A percentile compares a stretch with the other conserved stretches of the same genome.
Evolutionary conservation across 2,797 vertebrate species (phyloP).

Genomic region (Sebastolobus alascanus): DNA sequence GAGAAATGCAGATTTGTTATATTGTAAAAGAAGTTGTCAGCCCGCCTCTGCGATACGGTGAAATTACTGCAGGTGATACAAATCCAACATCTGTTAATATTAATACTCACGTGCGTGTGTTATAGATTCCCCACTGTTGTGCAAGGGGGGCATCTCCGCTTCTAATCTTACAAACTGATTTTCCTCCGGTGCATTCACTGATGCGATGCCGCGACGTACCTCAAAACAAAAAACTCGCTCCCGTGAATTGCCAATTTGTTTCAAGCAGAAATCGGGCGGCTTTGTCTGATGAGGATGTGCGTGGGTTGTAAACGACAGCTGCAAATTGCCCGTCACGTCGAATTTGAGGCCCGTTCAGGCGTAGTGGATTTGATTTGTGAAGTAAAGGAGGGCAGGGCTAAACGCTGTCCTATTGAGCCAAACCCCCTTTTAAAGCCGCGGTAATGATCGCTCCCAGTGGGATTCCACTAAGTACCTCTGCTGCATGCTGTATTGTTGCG

Average conservation of each 20-base stretch:
- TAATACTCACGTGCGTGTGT: not conserved
- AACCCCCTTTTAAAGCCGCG: constrained; percentile 44
- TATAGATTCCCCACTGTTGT: not conserved
- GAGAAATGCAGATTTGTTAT: not conserved
- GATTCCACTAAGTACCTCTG: constrained; percentile 46
- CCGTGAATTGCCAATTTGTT: constrained; percentile 15
- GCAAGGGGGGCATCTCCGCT: not conserved
- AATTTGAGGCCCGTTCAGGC: constrained; percentile 41
- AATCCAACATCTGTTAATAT: constrained; percentile 6
- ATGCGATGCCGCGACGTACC: not conserved
- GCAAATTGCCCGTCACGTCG: constrained; percentile 43
- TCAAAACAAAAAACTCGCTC: not conserved
- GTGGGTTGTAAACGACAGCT: constrained; percentile 16
- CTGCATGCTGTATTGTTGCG: constrained; percentile 45
- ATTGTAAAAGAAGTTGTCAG: not conserved
- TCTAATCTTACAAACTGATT: constrained; percentile 17
- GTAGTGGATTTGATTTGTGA: constrained; percentile 58
- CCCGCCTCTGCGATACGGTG: not conserved
- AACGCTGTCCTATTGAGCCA: constrained; percentile 45
- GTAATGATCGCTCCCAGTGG: constrained; percentile 68
- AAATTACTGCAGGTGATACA: constrained; percentile 9
- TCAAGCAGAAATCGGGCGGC: not conserved
- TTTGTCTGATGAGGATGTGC: not conserved
- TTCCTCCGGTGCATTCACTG: not conserved
- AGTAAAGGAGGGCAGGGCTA: constrained; percentile 41